These are phyloP conservation scores for Heterohyrax brucei DNA, from an alignment of 2,797 vertebrate species.

Conservation along the genomic window DNA sequence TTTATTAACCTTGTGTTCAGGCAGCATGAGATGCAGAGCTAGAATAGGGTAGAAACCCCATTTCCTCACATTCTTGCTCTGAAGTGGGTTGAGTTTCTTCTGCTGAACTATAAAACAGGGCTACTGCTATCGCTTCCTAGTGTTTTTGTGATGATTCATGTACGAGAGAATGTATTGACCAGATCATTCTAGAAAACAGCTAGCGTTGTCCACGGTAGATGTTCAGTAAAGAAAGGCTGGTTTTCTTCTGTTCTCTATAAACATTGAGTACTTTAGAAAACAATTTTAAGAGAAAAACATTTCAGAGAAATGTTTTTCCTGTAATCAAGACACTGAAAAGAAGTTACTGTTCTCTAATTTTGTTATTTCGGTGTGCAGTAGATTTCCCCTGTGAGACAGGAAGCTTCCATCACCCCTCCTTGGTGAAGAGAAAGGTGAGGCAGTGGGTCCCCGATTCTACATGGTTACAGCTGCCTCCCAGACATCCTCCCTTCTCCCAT, in stretches of 20 bases:
- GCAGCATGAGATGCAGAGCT: neutral
- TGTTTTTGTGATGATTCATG: neutral
- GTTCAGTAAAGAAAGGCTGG: neutral
- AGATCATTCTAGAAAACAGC: constrained; percentile 24
- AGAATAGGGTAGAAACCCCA: constrained; percentile 15
- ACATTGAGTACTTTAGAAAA: neutral
- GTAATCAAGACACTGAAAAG: neutral
- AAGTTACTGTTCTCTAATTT: neutral
- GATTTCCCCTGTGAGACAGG: neutral
- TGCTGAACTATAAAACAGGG: neutral
- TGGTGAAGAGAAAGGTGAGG: neutral
- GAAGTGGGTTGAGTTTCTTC: constrained; percentile 11
- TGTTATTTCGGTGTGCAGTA: neutral
- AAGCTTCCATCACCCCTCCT: neutral
- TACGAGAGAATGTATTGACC: neutral
- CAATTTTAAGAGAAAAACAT: no score
- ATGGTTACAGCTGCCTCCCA: neutral
- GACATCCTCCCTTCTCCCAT: neutral
- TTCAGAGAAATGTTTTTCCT: neutral
- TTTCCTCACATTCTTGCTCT: neutral
- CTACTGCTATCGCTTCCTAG: neutral
- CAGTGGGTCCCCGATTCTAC: neutral
- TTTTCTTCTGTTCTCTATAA: neutral
- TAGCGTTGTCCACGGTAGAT: neutral
- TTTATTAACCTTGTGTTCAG: constrained; percentile 62